Evolutionary conservation across 2,888 invertebrate genomes (phyloP).

Genomic region (Himalopsyche kuldschensis): DNA sequence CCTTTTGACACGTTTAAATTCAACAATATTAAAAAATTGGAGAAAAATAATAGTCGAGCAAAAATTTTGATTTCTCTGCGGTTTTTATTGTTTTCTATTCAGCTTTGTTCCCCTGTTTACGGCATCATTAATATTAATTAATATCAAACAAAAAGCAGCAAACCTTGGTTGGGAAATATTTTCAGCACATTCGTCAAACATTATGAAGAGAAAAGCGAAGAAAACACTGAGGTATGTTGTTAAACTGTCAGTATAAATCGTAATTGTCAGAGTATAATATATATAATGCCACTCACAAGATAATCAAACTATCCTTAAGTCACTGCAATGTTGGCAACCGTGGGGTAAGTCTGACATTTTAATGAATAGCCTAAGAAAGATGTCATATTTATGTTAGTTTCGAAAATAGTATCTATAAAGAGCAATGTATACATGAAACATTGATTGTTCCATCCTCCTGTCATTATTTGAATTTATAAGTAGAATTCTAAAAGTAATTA

Average conservation of each 20-base stretch:
- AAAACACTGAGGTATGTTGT: neutral
- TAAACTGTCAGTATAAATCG: neutral
- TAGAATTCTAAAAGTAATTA: too few relatives aligned
- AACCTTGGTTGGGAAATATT: constrained; percentile 21
- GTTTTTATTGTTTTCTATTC: neutral
- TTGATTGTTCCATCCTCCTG: too few relatives aligned
- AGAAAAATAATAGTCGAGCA: too few relatives aligned
- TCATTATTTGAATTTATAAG: too few relatives aligned
- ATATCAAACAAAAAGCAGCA: constrained; percentile 29
- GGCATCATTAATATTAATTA: neutral
- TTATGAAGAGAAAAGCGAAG: constrained; percentile 15
- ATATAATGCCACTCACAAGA: neutral
- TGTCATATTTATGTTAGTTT: too few relatives aligned
- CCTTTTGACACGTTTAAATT: too few relatives aligned
- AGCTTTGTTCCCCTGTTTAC: neutral
- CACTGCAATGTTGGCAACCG: neutral
- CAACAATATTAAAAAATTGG: too few relatives aligned
- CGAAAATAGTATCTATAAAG: too few relatives aligned
- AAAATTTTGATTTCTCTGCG: too few relatives aligned
- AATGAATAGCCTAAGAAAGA: too few relatives aligned
- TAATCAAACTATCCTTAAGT: neutral
- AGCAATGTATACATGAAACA: too few relatives aligned
- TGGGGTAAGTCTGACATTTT: too few relatives aligned
- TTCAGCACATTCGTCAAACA: constrained; percentile 35
- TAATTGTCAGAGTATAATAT: neutral